These are phyloP conservation scores for Pterocles gutturalis DNA, from an alignment of 2,113 vertebrate genomes.

Conservation along the genomic window DNA sequence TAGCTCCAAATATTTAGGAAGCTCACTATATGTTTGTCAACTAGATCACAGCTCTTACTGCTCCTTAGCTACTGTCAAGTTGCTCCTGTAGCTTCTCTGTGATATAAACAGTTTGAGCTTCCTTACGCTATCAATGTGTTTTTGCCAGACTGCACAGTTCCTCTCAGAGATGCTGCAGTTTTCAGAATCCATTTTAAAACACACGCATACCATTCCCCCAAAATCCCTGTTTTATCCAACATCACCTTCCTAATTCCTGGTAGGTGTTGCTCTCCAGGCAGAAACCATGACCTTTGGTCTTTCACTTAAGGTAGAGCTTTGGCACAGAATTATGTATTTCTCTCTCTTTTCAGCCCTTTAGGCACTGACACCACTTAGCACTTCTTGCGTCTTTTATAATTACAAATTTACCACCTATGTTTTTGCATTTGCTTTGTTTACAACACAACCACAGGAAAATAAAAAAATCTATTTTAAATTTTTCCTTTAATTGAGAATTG, in stretches of 20 bases:
- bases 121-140: fast-evolving
- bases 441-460: background rate
- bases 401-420: background rate
- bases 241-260: background rate
- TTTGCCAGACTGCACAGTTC: background rate
- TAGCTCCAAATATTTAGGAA: background rate
- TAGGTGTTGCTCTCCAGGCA: background rate
- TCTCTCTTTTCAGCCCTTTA: background rate
- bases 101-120: background rate
- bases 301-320: background rate
- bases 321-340: background rate
- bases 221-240: background rate
- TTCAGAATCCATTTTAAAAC: background rate
- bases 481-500: background rate
- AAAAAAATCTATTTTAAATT: background rate
- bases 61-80: background rate
- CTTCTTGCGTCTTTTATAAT: background rate
- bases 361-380: background rate
- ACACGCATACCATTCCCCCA: background rate
- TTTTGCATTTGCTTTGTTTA: background rate
- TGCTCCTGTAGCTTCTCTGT: background rate
- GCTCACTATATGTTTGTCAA: background rate
- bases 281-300: background rate
- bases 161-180: background rate
- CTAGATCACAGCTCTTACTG: background rate